Base-by-base conservation (phyloP, 2,113 vertebrate genomes). In the Phylloscopus trochiloides region DNA sequence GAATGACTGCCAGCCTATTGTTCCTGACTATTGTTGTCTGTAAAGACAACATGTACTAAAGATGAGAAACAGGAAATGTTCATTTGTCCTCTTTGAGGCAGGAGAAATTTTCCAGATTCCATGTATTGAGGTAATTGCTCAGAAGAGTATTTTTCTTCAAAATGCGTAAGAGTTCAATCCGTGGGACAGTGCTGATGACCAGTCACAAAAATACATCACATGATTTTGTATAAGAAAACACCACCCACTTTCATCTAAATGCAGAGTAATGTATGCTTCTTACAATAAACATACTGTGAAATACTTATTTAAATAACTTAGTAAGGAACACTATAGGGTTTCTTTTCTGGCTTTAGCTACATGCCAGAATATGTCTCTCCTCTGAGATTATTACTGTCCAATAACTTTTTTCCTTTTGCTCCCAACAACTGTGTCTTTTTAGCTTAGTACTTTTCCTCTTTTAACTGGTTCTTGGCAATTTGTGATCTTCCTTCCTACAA, bases 11-110 rank as follows among this genome's bases (percentile, higher is more conserved):
- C 98, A 98, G 91, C 73, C 96, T 89, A 98, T 98, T 98, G 98
- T 98, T 97, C 94, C 95, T 31, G 34, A 34, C 97, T 96, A 97
- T 98, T 98, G 98, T 98, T 98, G 96, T 97, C 93, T 95, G 91
- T 76, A 98, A 97, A 98, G 97, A 98, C 98, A 98, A 96, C 88
- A 72, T 98, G 98, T 98, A 94, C 98, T 98, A 97, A 96, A 97
- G 97, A 98, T 97, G 98, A 96, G 97, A 98, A 98, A 94, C 98
- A 98, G 98, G 98, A 98, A 98, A 97, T 81, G 87, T 88, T 89
- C 96, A 58, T 97, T 96, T 97, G 96, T 97, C 97, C 98, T 95
- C 92, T 96, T 94, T 74, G 74, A 38, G 36, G 84, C 80, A 97
- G 95, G 96, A 97, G 96, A 98, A 96, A 97, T 96, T 98, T 98